phyloP scores from a whole-genome alignment of 2,797 vertebrate species.

The Mareca strepera region DNA sequence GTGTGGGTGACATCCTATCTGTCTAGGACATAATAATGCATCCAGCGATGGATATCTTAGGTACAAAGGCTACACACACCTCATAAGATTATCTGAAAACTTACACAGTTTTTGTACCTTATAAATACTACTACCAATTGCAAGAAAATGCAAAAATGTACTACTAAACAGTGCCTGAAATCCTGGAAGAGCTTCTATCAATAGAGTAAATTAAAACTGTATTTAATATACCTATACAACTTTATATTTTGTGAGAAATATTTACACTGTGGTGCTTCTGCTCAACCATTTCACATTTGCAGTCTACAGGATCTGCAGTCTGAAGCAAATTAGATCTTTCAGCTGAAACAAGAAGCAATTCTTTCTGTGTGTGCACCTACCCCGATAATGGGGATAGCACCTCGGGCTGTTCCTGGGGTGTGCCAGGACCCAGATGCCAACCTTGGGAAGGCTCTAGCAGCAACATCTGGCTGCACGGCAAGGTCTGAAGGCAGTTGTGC shows the following conservation, averaged over 20 bases:
- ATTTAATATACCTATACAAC: background rate
- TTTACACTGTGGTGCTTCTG: background rate
- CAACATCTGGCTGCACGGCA: constrained; percentile 78
- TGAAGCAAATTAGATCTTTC: background rate
- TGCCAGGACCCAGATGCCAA: constrained; percentile 77
- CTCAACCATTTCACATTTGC: background rate
- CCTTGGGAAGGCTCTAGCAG: constrained; percentile 66
- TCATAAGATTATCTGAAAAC: background rate
- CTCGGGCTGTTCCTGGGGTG: constrained; percentile 19
- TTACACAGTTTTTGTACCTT: background rate
- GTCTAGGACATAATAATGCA: background rate
- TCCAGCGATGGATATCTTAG: background rate
- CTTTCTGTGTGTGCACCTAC: constrained; percentile 43
- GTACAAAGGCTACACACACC: background rate
- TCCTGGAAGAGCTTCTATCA: background rate
- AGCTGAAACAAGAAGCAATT: background rate
- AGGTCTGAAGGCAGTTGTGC: constrained; percentile 62
- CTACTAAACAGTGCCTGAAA: background rate
- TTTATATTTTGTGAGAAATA: background rate
- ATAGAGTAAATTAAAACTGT: background rate
- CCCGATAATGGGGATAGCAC: constrained; percentile 11
- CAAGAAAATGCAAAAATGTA: background rate
- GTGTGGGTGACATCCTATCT: constrained; percentile 28
- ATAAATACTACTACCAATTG: background rate
- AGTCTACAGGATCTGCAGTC: background rate